These are phyloP conservation scores for Lycaena phlaeas DNA, from an alignment of 2,888 invertebrate genomes.

Conservation along the genomic window DNA sequence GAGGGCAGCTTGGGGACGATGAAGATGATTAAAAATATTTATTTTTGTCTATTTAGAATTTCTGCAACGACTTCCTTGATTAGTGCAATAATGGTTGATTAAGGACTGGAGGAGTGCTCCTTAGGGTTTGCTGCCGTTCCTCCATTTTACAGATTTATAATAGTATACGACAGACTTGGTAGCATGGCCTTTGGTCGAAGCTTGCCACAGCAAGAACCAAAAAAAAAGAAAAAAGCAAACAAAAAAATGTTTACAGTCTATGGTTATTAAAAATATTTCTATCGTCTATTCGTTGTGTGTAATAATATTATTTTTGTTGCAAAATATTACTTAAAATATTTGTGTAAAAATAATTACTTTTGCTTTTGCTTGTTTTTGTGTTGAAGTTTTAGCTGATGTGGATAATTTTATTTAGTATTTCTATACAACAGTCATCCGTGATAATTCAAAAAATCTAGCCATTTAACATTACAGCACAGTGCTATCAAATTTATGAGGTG, in stretches of 20 bases:
- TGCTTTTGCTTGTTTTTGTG: conserved; percentile 31
- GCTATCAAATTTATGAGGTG: conserved; percentile 44
- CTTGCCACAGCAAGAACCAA: too few relatives aligned
- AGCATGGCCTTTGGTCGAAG: too few relatives aligned
- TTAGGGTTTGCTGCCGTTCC: too few relatives aligned
- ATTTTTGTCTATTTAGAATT: too few relatives aligned
- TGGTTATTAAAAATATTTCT: conserved; percentile 26
- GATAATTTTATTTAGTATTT: conserved; percentile 29
- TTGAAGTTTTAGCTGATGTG: conserved; percentile 30
- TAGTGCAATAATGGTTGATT: too few relatives aligned
- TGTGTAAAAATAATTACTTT: conserved; percentile 42
- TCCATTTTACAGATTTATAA: too few relatives aligned
- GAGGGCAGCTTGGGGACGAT: too few relatives aligned
- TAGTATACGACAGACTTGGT: too few relatives aligned
- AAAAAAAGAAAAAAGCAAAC: too few relatives aligned
- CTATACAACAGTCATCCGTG: conserved; percentile 36
- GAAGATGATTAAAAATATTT: too few relatives aligned
- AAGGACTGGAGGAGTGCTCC: too few relatives aligned
- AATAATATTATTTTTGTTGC: conserved; percentile 52
- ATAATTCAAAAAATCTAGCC: conserved; percentile 42
- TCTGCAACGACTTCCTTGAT: too few relatives aligned
- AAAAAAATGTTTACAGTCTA: conserved; percentile 19
- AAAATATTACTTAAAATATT: conserved; percentile 42
- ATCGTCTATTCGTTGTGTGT: conserved; percentile 28
- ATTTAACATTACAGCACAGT: conserved; percentile 36